Evolutionary conservation across 2,797 vertebrate species (phyloP).

Genomic region (Macrochelys suwanniensis): DNA sequence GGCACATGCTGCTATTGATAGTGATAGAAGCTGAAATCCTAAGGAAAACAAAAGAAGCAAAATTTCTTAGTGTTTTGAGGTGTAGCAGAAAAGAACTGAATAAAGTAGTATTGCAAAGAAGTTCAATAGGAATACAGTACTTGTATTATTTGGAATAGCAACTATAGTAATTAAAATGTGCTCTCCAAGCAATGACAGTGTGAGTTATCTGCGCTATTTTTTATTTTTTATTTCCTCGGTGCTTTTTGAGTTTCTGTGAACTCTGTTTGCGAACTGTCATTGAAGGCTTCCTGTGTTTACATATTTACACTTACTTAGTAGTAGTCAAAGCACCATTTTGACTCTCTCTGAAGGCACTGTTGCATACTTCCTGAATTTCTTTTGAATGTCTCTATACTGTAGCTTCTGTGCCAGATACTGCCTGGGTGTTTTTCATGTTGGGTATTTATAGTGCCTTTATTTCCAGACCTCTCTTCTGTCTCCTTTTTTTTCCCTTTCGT

Average conservation of each 20-base stretch:
- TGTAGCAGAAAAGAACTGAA: too few species aligned
- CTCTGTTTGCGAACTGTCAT: not conserved
- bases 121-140: too few species aligned
- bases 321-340: not conserved
- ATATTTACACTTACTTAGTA: not conserved
- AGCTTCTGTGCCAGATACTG: not conserved
- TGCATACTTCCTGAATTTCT: not conserved
- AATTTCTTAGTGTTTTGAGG: not conserved
- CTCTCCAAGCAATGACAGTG: not conserved
- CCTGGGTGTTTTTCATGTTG: not conserved
- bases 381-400: not conserved
- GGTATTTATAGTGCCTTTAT: not conserved
- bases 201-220: not conserved
- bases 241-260: not conserved
- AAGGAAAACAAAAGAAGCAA: not conserved
- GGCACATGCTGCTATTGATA: not conserved
- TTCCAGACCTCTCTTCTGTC: not conserved
- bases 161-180: not conserved
- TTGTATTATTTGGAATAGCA: not conserved
- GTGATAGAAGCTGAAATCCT: not conserved
- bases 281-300: not conserved
- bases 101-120: too few species aligned
- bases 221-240: not conserved
- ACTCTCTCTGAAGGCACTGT: not conserved
- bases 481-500: not conserved